phyloP scores from a whole-genome alignment of 2,113 vertebrate species.

The Pygoscelis adeliae region DNA sequence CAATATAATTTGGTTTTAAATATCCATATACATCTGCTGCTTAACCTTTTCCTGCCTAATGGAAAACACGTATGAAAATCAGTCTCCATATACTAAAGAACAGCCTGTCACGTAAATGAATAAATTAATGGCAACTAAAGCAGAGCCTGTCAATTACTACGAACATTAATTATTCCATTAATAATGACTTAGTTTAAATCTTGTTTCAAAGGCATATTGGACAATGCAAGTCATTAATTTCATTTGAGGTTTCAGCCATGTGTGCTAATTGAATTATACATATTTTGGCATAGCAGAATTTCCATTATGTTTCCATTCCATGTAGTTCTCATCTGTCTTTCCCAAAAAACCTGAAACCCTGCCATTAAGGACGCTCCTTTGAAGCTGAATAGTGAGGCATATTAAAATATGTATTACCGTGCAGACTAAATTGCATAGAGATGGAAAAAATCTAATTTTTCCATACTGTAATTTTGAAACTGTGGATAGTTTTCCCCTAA shows the following conservation, averaged over 20 bases:
- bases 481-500: background rate
- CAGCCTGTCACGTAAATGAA: background rate
- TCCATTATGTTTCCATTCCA: background rate
- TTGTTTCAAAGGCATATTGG: slow-evolving; percentile 64
- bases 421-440: background rate
- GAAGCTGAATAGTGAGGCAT: background rate
- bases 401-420: slow-evolving; percentile 7
- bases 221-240: slow-evolving; percentile 65
- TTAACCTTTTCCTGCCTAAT: background rate
- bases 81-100: background rate
- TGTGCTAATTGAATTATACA: slow-evolving; percentile 30
- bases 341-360: background rate
- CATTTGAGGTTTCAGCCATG: slow-evolving; percentile 39
- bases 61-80: background rate
- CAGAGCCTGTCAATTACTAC: slow-evolving; percentile 46
- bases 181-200: slow-evolving; percentile 51
- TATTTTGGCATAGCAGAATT: background rate
- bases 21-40: background rate
- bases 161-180: slow-evolving; percentile 66
- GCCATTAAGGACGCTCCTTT: background rate
- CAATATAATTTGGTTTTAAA: background rate
- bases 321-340: slow-evolving; percentile 19
- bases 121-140: slow-evolving; percentile 43
- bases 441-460: background rate
- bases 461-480: background rate